These are phyloP conservation scores for Xerus inauris DNA, from an alignment of 2,113 vertebrate genomes.

Conservation along the genomic window DNA sequence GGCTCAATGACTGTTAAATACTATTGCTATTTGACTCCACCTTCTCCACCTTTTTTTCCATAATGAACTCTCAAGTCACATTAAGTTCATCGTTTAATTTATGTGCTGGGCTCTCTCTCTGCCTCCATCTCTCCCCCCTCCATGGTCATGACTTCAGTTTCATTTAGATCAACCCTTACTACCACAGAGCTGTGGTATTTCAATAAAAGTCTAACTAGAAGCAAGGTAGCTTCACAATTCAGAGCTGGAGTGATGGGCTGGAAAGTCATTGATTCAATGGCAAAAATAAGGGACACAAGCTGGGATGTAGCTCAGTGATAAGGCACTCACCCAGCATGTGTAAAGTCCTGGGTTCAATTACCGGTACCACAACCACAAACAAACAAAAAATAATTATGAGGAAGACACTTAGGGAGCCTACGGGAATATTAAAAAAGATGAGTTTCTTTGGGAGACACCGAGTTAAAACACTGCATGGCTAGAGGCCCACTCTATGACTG, in stretches of 20 bases:
- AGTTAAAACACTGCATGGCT: not conserved
- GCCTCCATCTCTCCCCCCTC: not conserved
- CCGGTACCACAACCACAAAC: not conserved
- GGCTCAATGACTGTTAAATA: not conserved
- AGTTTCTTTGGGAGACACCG: not conserved
- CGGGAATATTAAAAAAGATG: not conserved
- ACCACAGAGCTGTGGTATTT: not conserved
- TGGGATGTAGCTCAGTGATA: not conserved
- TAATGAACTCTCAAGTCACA: conserved; percentile 49
- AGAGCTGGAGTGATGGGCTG: no score
- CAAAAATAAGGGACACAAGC: not conserved
- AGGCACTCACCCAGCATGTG: no score
- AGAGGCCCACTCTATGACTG: not conserved
- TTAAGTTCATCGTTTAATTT: conserved; percentile 44
- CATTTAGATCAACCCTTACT: not conserved
- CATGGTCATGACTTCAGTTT: not conserved
- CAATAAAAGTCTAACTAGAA: conserved; percentile 28
- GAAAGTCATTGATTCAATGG: not conserved
- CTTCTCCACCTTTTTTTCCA: not conserved
- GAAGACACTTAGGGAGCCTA: not conserved
- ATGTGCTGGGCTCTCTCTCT: not conserved
- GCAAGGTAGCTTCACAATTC: not conserved
- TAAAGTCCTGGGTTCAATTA: no score
- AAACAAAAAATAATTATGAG: not conserved
- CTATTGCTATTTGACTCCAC: not conserved